Base-by-base conservation (phyloP, 2,888 invertebrate species). In the Aleiodes leptofemur region DNA sequence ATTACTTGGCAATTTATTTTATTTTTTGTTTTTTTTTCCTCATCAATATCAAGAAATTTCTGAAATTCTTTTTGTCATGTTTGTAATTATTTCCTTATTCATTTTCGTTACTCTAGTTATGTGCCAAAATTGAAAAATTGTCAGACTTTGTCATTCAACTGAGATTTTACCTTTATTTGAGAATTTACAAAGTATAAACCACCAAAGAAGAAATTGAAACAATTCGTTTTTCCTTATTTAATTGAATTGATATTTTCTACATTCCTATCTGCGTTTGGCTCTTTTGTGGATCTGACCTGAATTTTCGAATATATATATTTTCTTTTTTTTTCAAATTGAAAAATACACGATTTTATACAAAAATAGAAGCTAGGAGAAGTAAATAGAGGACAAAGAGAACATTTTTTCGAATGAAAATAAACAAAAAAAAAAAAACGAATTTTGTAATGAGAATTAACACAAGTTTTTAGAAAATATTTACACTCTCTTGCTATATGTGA, bases 391-490 rank as follows among this genome's bases (percentile, higher is more conserved):
- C 43, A 64, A 43, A 23, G 11, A 64, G 16, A 61, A 43, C 16
- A 38, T 57, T 57, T 11, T 56, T 34, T 34, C 7, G 16, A 48
- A 48, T 6, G 16, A 69, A 16, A 38, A 55, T 3, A 13, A 51
- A 13, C 14, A 72, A 51, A 7, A 43, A 14, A 43, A 43, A 61
- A 16, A 38, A 23, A 23, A 23, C 23, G 23, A 23, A 23, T 13
- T 16, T 59, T 59, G 31, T 59, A 14, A 48, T 11, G 43, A 43
- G 14, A 64, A 64, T 48, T 43, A n/a, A 16, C 16, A n/a, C 43
- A n/a, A 48, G 16, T 23, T 64, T 64, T 64, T 64, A 64, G 43
- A 48, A 55, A 53, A 64, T 11, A 53, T 61, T 64, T 72, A 64
- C 72, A 72, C 38, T 66, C 48, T 72, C 23, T 23, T 1, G 2